Percentiles rank a stretch among this genome's conserved stretches.
phyloP scores from a whole-genome alignment of 1,140 invertebrate species.

The Calephelis virginiensis region DNA sequence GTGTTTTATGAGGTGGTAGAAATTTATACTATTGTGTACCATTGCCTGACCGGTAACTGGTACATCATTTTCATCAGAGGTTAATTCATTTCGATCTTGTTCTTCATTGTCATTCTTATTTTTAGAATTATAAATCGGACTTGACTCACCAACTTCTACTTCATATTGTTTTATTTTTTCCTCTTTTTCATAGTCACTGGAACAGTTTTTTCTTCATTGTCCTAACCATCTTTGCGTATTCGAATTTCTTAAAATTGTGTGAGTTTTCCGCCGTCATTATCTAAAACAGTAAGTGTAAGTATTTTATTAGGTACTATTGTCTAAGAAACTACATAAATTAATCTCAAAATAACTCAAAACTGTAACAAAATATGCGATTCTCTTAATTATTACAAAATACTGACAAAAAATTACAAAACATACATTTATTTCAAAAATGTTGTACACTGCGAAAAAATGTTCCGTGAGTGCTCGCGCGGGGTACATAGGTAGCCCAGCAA shows the following conservation, averaged over 20 bases:
- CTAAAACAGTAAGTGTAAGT: too few species aligned
- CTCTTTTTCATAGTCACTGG: conserved; percentile 2
- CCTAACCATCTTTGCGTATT: too few species aligned
- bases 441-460: background rate
- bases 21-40: conserved; percentile 5
- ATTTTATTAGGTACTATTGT: too few species aligned
- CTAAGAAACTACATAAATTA: too few species aligned
- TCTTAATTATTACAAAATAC: too few species aligned
- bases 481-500: conserved; percentile 12
- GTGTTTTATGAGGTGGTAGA: background rate
- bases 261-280: too few species aligned
- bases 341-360: too few species aligned
- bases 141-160: background rate
- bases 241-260: too few species aligned
- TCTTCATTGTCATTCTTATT: background rate
- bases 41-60: background rate
- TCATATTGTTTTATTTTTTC: background rate
- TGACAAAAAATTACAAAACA: conserved; percentile 2
- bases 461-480: conserved; percentile 1
- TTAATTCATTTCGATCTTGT: background rate
- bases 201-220: conserved; percentile 10
- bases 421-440: background rate
- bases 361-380: too few species aligned
- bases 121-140: background rate
- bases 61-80: background rate